Evolutionary conservation across 2,797 vertebrate genomes (phyloP).

Genomic region (Galago senegalensis): DNA sequence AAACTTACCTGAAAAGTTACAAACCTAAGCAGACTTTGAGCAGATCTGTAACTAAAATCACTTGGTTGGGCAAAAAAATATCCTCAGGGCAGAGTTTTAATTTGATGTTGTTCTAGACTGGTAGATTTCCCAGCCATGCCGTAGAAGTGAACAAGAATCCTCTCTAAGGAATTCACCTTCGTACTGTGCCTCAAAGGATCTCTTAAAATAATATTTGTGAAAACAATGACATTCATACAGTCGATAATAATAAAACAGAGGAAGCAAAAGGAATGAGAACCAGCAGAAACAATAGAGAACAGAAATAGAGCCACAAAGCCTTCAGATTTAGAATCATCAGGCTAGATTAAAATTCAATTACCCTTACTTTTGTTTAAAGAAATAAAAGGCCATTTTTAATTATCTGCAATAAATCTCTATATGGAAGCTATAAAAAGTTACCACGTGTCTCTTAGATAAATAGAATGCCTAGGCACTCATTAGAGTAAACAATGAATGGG

Average conservation of each 20-base stretch:
- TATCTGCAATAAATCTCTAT: constrained; percentile 3
- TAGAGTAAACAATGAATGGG: background rate
- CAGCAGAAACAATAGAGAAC: constrained; percentile 3
- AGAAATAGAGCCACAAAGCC: constrained; percentile 18
- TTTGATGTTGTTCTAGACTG: background rate
- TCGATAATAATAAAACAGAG: background rate
- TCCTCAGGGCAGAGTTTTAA: background rate
- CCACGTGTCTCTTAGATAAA: background rate
- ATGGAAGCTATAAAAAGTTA: constrained; percentile 30
- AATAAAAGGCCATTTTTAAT: constrained; percentile 3
- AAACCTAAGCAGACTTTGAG: background rate
- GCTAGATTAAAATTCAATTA: constrained; percentile 24
- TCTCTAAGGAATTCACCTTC: background rate
- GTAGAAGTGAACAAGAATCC: background rate
- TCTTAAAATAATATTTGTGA: constrained; percentile 35
- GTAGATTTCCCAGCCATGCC: background rate
- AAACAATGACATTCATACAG: background rate
- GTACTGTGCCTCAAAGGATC: background rate
- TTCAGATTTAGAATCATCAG: constrained; percentile 4
- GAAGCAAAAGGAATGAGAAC: background rate
- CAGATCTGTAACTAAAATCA: constrained; percentile 36
- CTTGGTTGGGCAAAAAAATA: background rate
- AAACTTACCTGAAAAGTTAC: background rate
- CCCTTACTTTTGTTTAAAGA: background rate
- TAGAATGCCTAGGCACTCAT: background rate